These are phyloP conservation scores for Gastrophryne carolinensis DNA, from an alignment of 2,797 vertebrate genomes.

Conservation along the genomic window DNA sequence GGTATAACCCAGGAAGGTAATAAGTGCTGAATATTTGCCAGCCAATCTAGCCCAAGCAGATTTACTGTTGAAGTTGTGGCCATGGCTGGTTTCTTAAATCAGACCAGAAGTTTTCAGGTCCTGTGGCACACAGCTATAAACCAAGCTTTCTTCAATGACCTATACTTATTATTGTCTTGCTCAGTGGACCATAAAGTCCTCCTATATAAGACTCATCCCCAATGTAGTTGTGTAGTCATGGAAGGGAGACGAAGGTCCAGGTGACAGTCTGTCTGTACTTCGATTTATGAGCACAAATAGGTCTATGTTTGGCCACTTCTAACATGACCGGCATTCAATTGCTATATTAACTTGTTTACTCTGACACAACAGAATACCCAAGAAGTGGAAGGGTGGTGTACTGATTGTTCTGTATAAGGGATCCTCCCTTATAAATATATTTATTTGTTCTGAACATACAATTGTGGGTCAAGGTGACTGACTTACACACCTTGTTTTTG, in stretches of 20 bases:
- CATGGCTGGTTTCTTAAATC: too few species aligned
- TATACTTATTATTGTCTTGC: not conserved
- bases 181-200: not conserved
- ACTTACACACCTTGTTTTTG: not conserved
- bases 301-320: not conserved
- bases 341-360: conserved; percentile 1
- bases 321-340: not conserved
- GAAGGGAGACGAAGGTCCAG: not conserved
- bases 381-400: conserved; percentile 12
- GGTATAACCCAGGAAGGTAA: too few species aligned
- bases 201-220: not conserved
- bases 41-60: too few species aligned
- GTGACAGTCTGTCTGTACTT: too few species aligned
- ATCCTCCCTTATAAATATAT: conserved; percentile 18
- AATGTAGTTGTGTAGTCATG: not conserved
- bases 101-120: too few species aligned
- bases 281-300: not conserved
- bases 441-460: not conserved
- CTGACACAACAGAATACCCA: not conserved
- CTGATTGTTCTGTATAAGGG: not conserved
- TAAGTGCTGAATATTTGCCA: too few species aligned
- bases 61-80: too few species aligned
- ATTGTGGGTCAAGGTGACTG: not conserved
- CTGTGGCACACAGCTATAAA: too few species aligned
- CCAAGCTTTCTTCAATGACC: too few species aligned